Conservation (phyloP, 2,113 vertebrate genomes). For the Oncorhynchus masou region DNA sequence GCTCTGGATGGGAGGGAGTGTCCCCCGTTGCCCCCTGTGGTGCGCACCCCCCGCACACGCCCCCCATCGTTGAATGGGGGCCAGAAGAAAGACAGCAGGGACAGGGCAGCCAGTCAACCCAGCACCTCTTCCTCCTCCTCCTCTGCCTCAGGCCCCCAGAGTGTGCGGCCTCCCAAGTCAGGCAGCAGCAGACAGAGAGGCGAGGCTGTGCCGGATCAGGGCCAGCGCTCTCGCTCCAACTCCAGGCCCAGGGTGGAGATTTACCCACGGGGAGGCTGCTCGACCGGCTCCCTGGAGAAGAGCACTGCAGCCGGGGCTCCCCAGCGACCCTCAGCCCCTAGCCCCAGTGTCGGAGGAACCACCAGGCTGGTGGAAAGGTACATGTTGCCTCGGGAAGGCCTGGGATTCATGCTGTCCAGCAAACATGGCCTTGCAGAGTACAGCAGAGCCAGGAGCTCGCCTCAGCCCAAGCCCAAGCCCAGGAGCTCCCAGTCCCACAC, state of each 20-base stretch:
- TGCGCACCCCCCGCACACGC: conserved; percentile 79
- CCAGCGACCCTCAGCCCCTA: conserved; percentile 53
- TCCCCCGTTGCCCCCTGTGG: conserved; percentile 77
- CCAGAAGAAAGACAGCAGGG: conserved; percentile 66
- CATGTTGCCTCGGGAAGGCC: conserved; percentile 57
- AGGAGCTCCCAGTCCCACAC: conserved; percentile 58
- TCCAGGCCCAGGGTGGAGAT: conserved; percentile 73
- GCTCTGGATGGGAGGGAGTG: conserved; percentile 86
- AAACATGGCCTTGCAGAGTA: conserved; percentile 78
- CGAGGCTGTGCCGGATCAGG: conserved; percentile 57
- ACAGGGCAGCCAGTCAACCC: conserved; percentile 55
- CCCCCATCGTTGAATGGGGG: conserved; percentile 65
- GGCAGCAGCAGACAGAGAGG: conserved; percentile 35
- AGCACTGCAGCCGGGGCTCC: conserved; percentile 50
- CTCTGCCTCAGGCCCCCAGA: conserved; percentile 30
- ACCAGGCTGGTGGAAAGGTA: conserved; percentile 74
- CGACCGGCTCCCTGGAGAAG: conserved; percentile 64
- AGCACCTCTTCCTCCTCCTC: conserved; percentile 36
- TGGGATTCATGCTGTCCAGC: conserved; percentile 72
- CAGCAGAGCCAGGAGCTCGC: conserved; percentile 68
- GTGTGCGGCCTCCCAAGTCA: neutral
- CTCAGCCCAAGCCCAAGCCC: conserved; percentile 31
- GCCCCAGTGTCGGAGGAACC: conserved; percentile 40
- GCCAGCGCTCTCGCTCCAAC: conserved; percentile 61
- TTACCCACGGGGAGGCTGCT: conserved; percentile 63